Conservation (phyloP, 2,797 vertebrate species). For the Eremophila alpestris region DNA sequence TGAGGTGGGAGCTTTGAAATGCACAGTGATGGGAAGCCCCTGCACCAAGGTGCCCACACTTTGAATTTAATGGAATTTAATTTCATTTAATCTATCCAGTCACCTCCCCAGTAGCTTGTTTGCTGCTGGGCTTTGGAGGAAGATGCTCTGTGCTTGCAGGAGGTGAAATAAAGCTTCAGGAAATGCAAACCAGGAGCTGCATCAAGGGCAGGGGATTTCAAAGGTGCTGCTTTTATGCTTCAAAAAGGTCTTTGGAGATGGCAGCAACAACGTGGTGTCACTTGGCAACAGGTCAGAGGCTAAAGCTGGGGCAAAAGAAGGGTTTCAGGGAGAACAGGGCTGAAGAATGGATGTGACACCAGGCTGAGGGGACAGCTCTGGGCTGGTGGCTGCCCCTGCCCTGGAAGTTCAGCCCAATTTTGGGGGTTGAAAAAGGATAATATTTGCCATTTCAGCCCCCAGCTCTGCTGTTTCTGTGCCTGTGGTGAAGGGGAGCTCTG, state of each 20-base stretch:
- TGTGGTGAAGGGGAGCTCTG: background rate
- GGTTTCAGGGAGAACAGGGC: background rate
- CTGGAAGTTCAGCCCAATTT: background rate
- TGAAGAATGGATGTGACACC: background rate
- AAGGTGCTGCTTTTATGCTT: background rate
- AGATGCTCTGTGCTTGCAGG: background rate
- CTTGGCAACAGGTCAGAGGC: background rate
- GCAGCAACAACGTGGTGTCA: background rate
- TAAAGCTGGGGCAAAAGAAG: background rate
- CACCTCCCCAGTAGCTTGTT: background rate
- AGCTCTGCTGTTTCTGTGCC: background rate
- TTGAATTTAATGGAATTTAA: background rate
- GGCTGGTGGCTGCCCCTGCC: background rate
- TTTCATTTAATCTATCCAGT: background rate
- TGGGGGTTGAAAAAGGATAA: accelerated
- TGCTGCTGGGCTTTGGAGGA: background rate
- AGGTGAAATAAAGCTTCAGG: background rate
- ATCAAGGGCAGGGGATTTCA: background rate
- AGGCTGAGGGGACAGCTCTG: background rate
- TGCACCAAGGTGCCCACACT: background rate
- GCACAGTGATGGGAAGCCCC: background rate
- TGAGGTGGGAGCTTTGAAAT: background rate
- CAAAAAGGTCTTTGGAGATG: background rate
- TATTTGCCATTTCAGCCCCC: background rate
- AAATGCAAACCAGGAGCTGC: background rate